Conservation (phyloP, 2,797 vertebrate genomes). For the Gouania willdenowi region DNA sequence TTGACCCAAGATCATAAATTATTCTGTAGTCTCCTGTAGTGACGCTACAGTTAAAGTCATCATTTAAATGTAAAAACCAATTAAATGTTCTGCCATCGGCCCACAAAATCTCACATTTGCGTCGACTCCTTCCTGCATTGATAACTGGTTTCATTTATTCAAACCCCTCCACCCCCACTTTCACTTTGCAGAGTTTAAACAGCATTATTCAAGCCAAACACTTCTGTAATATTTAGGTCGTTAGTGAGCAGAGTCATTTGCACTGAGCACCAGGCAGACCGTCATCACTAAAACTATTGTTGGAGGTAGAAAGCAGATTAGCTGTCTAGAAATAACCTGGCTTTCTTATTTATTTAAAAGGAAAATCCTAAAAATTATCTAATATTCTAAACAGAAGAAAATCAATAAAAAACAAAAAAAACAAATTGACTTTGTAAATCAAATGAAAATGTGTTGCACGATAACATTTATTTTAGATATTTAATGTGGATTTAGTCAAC, state of each 20-base stretch:
- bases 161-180: not conserved
- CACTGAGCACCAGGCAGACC: too few species aligned
- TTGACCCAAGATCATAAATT: conserved; percentile 3
- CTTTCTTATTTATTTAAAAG: too few species aligned
- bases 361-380: too few species aligned
- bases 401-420: too few species aligned
- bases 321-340: too few species aligned
- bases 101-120: not conserved
- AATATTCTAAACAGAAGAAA: too few species aligned
- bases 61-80: conserved; percentile 12
- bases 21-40: conserved; percentile 7
- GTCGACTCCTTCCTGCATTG: not conserved
- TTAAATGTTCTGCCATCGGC: conserved; percentile 7
- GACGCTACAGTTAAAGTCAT: conserved; percentile 1
- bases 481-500: too few species aligned
- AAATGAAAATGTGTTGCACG: too few species aligned
- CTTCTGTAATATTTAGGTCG: not conserved
- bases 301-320: too few species aligned
- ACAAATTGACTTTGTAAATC: too few species aligned
- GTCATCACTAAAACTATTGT: too few species aligned
- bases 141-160: not conserved
- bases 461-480: too few species aligned
- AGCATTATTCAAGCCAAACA: not conserved
- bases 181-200: not conserved
- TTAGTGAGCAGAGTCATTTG: not conserved